A percentile compares a stretch with the other conserved stretches of the same genome.
phyloP scores from a whole-genome alignment of 2,113 vertebrate species.

The Puntigrus tetrazona region DNA sequence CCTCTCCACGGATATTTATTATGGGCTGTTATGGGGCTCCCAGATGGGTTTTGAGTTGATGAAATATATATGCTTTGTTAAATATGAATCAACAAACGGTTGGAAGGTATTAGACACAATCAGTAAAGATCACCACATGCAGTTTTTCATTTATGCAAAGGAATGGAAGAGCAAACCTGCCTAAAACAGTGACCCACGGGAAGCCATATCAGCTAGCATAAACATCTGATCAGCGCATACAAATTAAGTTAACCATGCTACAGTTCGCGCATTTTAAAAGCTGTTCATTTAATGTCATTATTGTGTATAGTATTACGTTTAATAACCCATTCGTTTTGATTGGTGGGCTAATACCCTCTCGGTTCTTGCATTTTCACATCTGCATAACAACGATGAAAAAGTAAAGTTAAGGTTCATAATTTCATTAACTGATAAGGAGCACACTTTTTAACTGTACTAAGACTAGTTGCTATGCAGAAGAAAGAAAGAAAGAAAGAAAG shows the following conservation, averaged over 20 bases:
- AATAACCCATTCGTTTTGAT: neutral
- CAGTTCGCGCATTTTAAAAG: slow-evolving; percentile 26
- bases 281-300: neutral
- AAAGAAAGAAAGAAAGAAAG: neutral
- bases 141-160: slow-evolving; percentile 44
- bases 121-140: slow-evolving; percentile 69
- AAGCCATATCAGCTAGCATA: slow-evolving; percentile 45
- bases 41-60: slow-evolving; percentile 62
- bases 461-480: neutral
- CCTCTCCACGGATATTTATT: slow-evolving; percentile 68
- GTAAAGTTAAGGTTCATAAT: neutral
- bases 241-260: slow-evolving; percentile 54
- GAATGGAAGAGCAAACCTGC: slow-evolving; percentile 1
- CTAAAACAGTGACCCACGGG: neutral
- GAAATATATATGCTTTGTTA: slow-evolving; percentile 76
- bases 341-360: neutral
- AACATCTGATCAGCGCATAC: slow-evolving; percentile 58
- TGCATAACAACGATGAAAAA: neutral
- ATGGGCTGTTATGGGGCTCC: slow-evolving; percentile 63
- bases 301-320: neutral
- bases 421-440: too few relatives aligned
- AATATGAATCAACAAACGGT: slow-evolving; percentile 71
- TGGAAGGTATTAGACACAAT: slow-evolving; percentile 63
- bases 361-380: neutral
- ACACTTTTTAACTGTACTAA: neutral